Evolutionary conservation across 2,888 invertebrate species (phyloP).

Genomic region (Chydorus sphaericus): DNA sequence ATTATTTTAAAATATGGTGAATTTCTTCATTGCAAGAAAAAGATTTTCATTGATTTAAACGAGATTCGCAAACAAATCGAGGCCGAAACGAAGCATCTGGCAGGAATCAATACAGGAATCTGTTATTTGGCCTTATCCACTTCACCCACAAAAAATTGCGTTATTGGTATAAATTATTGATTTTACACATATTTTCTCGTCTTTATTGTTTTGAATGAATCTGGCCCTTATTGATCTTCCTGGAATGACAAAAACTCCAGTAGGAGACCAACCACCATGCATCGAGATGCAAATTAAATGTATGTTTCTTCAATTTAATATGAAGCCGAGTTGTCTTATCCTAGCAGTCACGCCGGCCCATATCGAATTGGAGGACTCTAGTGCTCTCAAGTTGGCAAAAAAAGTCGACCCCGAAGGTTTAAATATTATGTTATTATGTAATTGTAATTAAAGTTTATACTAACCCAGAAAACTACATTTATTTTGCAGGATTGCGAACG

Average conservation of each 20-base stretch:
- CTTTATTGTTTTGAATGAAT: constrained; percentile 33
- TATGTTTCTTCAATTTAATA: constrained; percentile 39
- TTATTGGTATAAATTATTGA: neutral
- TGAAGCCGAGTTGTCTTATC: constrained; percentile 36
- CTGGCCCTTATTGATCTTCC: constrained; percentile 40
- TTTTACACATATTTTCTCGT: too few species aligned
- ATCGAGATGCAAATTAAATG: constrained; percentile 40
- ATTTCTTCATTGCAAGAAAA: constrained; percentile 96
- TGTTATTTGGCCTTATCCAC: constrained; percentile 97
- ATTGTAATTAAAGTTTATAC: too few species aligned
- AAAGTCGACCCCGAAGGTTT: constrained; percentile 35
- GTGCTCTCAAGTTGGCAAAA: constrained; percentile 37
- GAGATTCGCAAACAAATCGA: constrained; percentile 93
- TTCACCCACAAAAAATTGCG: constrained; percentile 74
- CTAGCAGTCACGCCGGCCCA: constrained; percentile 38
- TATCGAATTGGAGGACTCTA: constrained; percentile 38
- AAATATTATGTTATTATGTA: too few species aligned
- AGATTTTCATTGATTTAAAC: constrained; percentile 90
- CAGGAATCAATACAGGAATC: constrained; percentile 96
- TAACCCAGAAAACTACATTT: too few species aligned
- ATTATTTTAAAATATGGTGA: constrained; percentile 75
- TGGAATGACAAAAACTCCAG: constrained; percentile 42
- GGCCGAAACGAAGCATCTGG: constrained; percentile 91
- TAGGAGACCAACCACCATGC: constrained; percentile 42
- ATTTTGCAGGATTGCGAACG: constrained; percentile 85